Percentiles rank a stretch among this genome's conserved stretches.
Evolutionary conservation across 2,113 vertebrate genomes (phyloP).

Genomic region (Nothoprocta pentlandii): DNA sequence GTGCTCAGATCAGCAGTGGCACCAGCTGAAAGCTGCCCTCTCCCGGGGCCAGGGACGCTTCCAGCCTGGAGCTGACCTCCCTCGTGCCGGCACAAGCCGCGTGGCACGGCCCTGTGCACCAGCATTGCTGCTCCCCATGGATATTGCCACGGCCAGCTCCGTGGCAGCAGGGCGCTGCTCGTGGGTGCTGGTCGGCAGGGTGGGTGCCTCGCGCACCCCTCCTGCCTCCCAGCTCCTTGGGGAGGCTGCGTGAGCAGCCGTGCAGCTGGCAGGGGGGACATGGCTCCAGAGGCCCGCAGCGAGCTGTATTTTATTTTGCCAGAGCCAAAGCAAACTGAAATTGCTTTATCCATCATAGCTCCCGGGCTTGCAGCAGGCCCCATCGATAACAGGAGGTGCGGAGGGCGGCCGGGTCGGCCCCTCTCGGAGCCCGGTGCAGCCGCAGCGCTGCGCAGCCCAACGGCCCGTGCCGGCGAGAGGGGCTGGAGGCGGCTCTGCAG

Average conservation of each 20-base stretch:
- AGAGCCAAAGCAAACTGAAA: neutral
- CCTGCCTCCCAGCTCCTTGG: neutral
- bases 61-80: neutral
- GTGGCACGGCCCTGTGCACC: too few relatives aligned
- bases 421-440: too few relatives aligned
- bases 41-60: neutral
- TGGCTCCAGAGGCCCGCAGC: neutral
- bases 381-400: neutral
- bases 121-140: fast-evolving
- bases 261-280: neutral
- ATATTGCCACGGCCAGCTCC: too few relatives aligned
- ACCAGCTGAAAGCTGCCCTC: neutral
- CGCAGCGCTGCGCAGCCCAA: too few relatives aligned
- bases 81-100: too few relatives aligned
- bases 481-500: neutral
- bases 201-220: too few relatives aligned
- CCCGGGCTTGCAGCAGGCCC: neutral
- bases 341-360: neutral
- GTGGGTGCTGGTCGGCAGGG: too few relatives aligned
- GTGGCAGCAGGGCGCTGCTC: neutral
- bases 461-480: neutral
- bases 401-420: neutral
- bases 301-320: neutral
- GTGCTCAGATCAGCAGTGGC: neutral
- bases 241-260: neutral